A percentile compares a stretch with the other conserved stretches of the same genome.
phyloP scores from a whole-genome alignment of 2,888 invertebrate species.

The Ametastegia equiseti region DNA sequence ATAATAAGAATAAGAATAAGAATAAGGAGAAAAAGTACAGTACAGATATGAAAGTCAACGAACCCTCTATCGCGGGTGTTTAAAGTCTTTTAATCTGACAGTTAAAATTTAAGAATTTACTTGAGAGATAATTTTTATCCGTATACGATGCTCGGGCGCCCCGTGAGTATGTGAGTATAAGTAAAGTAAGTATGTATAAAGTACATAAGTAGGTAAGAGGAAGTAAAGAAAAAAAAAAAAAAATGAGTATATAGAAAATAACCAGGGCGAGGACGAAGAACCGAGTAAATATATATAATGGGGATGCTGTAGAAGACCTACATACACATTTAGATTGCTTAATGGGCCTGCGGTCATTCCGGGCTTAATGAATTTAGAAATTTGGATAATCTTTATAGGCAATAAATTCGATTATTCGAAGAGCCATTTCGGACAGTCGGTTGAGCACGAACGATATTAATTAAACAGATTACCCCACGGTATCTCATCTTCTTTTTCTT shows the following conservation, averaged over 20 bases:
- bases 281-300: background rate
- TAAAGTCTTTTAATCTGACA: constrained; percentile 47
- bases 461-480: constrained; percentile 33
- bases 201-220: background rate
- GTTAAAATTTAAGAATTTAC: constrained; percentile 49
- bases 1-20: constrained; percentile 33
- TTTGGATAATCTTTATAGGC: constrained; percentile 56
- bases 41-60: constrained; percentile 44
- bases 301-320: background rate
- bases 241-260: constrained; percentile 9
- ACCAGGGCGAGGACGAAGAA: background rate
- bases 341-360: constrained; percentile 54
- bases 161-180: background rate
- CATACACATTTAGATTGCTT: constrained; percentile 55
- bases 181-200: no score
- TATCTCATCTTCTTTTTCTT: no score
- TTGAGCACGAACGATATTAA: constrained; percentile 35
- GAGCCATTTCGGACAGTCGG: constrained; percentile 42
- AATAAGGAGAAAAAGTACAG: constrained; percentile 1
- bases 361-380: constrained; percentile 57
- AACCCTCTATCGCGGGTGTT: constrained; percentile 39
- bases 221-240: background rate
- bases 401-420: constrained; percentile 53
- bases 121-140: constrained; percentile 47
- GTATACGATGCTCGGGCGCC: background rate